phyloP scores from a whole-genome alignment of 2,797 vertebrate genomes.

The Carduelis carduelis region DNA sequence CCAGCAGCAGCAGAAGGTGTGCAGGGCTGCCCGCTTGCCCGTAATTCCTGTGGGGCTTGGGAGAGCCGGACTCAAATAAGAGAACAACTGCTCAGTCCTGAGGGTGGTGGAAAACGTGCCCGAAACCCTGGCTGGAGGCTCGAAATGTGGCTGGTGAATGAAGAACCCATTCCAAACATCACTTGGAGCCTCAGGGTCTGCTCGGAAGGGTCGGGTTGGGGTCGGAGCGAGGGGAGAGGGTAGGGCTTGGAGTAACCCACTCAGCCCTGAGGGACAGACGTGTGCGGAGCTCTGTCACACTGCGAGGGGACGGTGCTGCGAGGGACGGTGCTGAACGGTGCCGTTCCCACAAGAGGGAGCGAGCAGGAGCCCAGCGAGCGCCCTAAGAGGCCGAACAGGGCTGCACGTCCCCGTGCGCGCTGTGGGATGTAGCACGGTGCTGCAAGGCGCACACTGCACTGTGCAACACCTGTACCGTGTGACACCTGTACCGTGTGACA shows the following conservation, averaged over 20 bases:
- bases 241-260: background rate
- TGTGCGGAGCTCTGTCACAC: fast-evolving
- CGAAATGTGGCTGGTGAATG: background rate
- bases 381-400: background rate
- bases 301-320: background rate
- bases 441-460: background rate
- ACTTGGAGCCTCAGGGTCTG: background rate
- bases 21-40: fast-evolving
- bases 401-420: background rate
- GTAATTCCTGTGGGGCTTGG: fast-evolving
- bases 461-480: background rate
- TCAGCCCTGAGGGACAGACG: fast-evolving
- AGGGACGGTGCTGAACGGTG: background rate
- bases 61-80: fast-evolving
- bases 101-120: fast-evolving
- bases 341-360: background rate
- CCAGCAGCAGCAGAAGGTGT: background rate
- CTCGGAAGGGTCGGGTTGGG: background rate
- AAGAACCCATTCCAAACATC: background rate
- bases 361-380: background rate
- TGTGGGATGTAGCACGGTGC: fast-evolving
- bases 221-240: background rate
- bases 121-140: background rate
- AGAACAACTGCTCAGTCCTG: background rate
- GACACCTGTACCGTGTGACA: no score